phyloP scores from a whole-genome alignment of 2,888 invertebrate species.

The Megastigmus dorsalis region DNA sequence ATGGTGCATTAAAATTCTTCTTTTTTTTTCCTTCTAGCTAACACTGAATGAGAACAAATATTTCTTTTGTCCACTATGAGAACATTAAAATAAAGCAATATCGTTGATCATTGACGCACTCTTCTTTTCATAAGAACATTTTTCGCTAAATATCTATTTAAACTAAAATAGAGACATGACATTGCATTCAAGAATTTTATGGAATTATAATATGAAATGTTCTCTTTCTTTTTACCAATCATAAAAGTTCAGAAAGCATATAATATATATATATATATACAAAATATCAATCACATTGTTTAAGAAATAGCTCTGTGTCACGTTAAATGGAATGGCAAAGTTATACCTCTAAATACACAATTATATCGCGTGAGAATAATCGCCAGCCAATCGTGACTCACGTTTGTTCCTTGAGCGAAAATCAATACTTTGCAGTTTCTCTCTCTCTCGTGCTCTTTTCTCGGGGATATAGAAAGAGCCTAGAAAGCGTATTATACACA shows the following conservation, averaged over 20 bases:
- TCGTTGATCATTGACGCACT: not conserved
- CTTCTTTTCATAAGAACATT: not conserved
- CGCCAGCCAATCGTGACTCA: conserved; percentile 50
- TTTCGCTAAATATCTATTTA: too few relatives aligned
- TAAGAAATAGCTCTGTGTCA: conserved; percentile 3
- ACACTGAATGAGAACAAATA: not conserved
- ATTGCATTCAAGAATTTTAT: not conserved
- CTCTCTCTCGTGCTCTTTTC: not conserved
- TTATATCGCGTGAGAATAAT: conserved; percentile 54
- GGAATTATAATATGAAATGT: not conserved
- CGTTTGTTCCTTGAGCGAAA: conserved; percentile 52
- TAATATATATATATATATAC: not conserved
- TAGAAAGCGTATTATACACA: too few relatives aligned
- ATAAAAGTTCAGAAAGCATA: not conserved
- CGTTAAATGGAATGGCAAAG: conserved; percentile 1
- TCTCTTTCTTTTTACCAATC: not conserved
- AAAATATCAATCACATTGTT: conserved; percentile 9
- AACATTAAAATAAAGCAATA: not conserved
- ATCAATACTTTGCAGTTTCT: conserved; percentile 50
- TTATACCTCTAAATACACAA: conserved; percentile 29
- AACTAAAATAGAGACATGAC: too few relatives aligned
- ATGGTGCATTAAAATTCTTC: conserved; percentile 1
- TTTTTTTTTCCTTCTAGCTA: not conserved
- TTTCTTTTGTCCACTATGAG: not conserved
- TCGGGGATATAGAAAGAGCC: too few relatives aligned